These are phyloP conservation scores for Peromyscus maniculatus DNA, from an alignment of 2,113 vertebrate species.

Conservation along the genomic window DNA sequence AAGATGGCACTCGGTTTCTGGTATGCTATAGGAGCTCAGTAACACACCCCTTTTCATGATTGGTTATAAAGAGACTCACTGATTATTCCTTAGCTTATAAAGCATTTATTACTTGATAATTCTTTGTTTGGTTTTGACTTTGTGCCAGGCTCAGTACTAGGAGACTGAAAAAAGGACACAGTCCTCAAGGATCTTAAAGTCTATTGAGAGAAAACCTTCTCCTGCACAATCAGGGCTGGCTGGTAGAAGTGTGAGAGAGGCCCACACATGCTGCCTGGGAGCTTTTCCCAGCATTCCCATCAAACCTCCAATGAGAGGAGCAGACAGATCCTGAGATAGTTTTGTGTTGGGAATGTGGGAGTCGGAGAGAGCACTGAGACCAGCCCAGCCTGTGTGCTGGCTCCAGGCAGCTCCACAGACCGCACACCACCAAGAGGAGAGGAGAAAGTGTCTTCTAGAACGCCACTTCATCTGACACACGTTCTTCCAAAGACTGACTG, in stretches of 20 bases:
- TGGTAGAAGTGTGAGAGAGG: background rate
- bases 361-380: background rate
- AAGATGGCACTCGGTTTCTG: background rate
- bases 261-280: background rate
- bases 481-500: slow-evolving; percentile 18
- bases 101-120: background rate
- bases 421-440: background rate
- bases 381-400: background rate
- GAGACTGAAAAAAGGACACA: background rate
- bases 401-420: background rate
- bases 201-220: background rate
- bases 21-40: background rate
- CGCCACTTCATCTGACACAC: background rate
- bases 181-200: background rate
- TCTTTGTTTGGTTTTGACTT: background rate
- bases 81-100: background rate
- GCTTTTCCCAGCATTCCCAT: background rate
- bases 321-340: background rate
- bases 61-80: background rate
- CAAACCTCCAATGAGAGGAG: background rate
- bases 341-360: background rate
- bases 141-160: background rate
- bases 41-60: background rate
- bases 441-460: background rate
- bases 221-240: background rate